A percentile compares a stretch with the other conserved stretches of the same genome.
These are phyloP conservation scores for Plutomurus gul DNA, from an alignment of 1,140 invertebrate genomes.

Conservation along the genomic window DNA sequence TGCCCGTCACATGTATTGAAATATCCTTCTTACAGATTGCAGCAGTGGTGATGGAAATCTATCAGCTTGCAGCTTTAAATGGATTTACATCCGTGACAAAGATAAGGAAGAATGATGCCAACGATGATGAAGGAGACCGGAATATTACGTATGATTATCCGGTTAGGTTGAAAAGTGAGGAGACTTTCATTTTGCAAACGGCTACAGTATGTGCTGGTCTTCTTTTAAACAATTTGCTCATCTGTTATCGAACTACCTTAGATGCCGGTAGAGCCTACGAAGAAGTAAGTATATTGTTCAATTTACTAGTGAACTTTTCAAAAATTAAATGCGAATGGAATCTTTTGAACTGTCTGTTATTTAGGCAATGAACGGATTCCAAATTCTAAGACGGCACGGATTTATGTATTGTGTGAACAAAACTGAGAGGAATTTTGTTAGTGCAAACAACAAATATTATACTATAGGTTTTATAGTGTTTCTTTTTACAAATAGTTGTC, in stretches of 20 bases:
- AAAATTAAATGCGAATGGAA: too few species aligned
- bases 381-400: slow-evolving; percentile 42
- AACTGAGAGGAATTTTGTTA: slow-evolving; percentile 44
- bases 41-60: slow-evolving; percentile 35
- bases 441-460: neutral
- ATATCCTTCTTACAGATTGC: neutral
- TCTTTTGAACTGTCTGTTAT: too few species aligned
- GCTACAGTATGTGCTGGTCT: neutral
- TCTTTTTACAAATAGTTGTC: neutral
- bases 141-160: neutral
- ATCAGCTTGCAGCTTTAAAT: slow-evolving; percentile 32
- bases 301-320: too few species aligned
- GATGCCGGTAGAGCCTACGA: slow-evolving; percentile 38
- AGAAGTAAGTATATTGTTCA: too few species aligned
- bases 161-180: neutral
- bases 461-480: neutral
- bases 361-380: slow-evolving; percentile 40
- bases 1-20: neutral
- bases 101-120: neutral
- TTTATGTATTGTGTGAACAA: slow-evolving; percentile 41
- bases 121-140: too few species aligned
- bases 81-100: neutral
- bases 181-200: neutral
- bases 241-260: slow-evolving; percentile 25
- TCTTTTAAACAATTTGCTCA: slow-evolving; percentile 12